phyloP scores from a whole-genome alignment of 2,797 vertebrate genomes.

The Ctenopoma kingsleyae region DNA sequence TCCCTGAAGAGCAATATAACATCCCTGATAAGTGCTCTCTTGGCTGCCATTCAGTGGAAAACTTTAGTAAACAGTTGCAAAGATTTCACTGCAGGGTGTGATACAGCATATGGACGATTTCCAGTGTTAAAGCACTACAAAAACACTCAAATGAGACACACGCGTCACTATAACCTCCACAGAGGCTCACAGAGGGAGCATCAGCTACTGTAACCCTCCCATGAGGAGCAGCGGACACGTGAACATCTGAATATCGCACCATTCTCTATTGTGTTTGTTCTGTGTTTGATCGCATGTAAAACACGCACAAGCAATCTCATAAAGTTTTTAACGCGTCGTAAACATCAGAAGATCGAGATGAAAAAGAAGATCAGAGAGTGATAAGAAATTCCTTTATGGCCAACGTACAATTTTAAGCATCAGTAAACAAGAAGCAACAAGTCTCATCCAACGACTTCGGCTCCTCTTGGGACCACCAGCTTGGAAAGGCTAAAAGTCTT shows the following conservation, averaged over 20 bases:
- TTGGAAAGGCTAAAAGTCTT: conserved; percentile 41
- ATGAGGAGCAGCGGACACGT: conserved; percentile 5
- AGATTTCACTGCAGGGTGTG: conserved; percentile 30
- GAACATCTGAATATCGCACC: conserved; percentile 15
- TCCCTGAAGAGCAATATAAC: conserved; percentile 39
- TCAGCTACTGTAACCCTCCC: conserved; percentile 36
- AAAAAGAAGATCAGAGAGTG: conserved; percentile 50
- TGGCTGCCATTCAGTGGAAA: conserved; percentile 47
- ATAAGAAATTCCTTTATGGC: conserved; percentile 35
- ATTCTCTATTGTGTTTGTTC: conserved; percentile 6
- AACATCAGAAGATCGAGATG: conserved; percentile 52
- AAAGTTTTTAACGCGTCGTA: conserved; percentile 52
- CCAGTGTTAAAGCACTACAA: conserved; percentile 10
- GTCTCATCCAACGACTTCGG: conserved; percentile 39
- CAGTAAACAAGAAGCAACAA: conserved; percentile 52
- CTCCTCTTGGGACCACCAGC: conserved; percentile 28
- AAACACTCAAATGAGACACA: conserved; percentile 7
- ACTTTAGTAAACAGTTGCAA: conserved; percentile 21
- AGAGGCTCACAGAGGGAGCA: background rate
- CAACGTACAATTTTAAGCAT: conserved; percentile 20
- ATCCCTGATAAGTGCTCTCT: conserved; percentile 47
- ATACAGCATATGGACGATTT: background rate
- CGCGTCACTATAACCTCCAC: conserved; percentile 28
- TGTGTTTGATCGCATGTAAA: background rate
- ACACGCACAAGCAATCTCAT: conserved; percentile 15